Evolutionary conservation across 2,888 invertebrate species (phyloP), one percentile per base, ranked within the genome.

Genomic region (Eristalinus aeneus): DNA sequence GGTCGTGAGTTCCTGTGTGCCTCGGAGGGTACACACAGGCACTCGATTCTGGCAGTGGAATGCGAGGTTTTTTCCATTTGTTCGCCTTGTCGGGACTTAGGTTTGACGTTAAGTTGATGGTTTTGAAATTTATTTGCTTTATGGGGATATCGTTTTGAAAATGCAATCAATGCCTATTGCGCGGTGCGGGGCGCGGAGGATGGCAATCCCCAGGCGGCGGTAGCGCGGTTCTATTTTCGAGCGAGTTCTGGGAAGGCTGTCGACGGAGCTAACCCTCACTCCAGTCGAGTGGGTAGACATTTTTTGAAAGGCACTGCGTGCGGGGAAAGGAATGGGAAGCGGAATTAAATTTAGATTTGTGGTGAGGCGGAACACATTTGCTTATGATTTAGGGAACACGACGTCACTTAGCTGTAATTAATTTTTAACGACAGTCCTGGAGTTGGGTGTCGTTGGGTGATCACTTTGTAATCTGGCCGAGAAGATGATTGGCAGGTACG

Each of bases 21-120:
- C 53, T 34, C 10, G 23, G 8, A 32, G 23, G 23, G 12, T 11
- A 2, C 46, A 8, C 27, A 46, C 23, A 65, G 53, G n/a, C 12
- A 31, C 31, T 22, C 23, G 64, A 5, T 74, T n/a, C 68, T 65
- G 61, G 61, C 46, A 46, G 16, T 6, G 16, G 46, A 16, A 46
- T 46, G n/a, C 46, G 22, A 53, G 46, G 32, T 27, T 39, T 5
- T 36, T 12, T 34, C n/a, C n/a, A 8, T 23, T 54, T 60, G 60
- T 5, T 27, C 27, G 60, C 8, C 36, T 58, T 58, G 31, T 60
- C 60, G 23, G n/a, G 67, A 60, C 67, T 75, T 61, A 20, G 58
- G 22, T 60, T 67, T 75, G 67, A 75, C 75, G 46, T 32, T 60
- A 60, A 75, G 67, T 61, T 68, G 75, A 75, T 64, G 60, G 23